Base-by-base conservation (phyloP, 92 coral and sea anemone genomes). In the Parazoanthus darwini region DNA sequence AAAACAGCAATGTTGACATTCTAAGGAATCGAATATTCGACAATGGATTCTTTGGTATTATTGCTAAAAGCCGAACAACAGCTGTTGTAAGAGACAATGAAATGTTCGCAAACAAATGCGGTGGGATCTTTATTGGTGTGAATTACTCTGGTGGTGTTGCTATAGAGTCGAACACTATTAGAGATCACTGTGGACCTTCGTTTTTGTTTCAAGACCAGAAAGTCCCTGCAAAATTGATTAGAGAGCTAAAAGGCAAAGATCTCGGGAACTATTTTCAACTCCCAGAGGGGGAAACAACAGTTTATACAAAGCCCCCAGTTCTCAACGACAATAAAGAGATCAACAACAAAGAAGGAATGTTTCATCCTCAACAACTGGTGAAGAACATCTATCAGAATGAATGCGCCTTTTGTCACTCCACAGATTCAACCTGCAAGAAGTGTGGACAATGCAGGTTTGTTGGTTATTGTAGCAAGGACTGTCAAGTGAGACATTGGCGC, bases 141-240 rank as follows among this genome's bases (percentile, higher is more conserved):
- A 91, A 87, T 82, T 87, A 13, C 72, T 85, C 93, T 10, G 95
- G 92, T 38, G 88, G 92, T 5, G 39, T 92, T 38, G 65, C 86
- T 9, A 67, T 95, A 11, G 73, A 86, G 42, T 93, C 92, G 3
- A 95, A 95, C 83, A 85, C 59, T 20, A 88, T 95, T 58, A 82
- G 93, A 38, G 92, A 91, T 33, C 93, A 95, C 65, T 68, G 85
- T 72, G 98, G 98, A 15, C 91, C 93, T n/a, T 89, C 94, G 92
- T 50, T 93, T 8, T 73, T 25, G 36, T 63, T 48, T 36, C 59
- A 20, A 26, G 20, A 51, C 2, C 48, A 16, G 5, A 16, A 71
- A 44, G 8, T 85, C 23, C 25, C 79, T 14, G 42, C 35, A 5
- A 23, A 43, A 42, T 10, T 39, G 7, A 26, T 3, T 15, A 26